Evolutionary conservation across 2,113 vertebrate genomes (phyloP).

Genomic region (Pithys albifrons): DNA sequence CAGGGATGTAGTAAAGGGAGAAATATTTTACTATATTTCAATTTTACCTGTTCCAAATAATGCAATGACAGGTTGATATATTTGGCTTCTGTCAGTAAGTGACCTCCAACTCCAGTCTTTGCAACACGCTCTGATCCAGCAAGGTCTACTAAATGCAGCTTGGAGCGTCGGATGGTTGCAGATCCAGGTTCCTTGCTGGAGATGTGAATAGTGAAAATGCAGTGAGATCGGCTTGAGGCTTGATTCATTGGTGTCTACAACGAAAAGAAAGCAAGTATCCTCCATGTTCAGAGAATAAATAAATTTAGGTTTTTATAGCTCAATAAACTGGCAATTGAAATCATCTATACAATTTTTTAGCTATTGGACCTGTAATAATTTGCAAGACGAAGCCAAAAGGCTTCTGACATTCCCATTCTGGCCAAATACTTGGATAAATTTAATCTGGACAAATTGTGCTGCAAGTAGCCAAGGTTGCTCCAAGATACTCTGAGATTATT

Average conservation of each 20-base stretch:
- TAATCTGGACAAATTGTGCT: neutral
- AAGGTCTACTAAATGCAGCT: constrained; percentile 94
- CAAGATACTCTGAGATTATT: neutral
- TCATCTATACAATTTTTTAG: neutral
- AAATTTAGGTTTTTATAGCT: neutral
- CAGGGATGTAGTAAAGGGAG: neutral
- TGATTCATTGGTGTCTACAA: constrained; percentile 95
- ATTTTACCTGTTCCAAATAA: constrained; percentile 92
- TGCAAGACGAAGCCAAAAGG: neutral
- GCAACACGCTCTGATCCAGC: constrained; percentile 93
- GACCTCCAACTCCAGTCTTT: constrained; percentile 90
- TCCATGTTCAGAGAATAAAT: neutral
- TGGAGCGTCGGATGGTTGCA: constrained; percentile 83
- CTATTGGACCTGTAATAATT: neutral
- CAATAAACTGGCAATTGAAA: neutral
- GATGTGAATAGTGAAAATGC: constrained; percentile 94
- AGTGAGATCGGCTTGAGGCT: constrained; percentile 96
- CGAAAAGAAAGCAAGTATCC: neutral
- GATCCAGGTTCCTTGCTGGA: constrained; percentile 90
- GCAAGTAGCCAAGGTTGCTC: neutral
- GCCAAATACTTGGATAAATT: neutral
- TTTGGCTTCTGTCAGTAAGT: constrained; percentile 92
- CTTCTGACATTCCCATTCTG: neutral
- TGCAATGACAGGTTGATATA: constrained; percentile 96
- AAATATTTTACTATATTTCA: neutral